Conservation (phyloP, 2,797 vertebrate species). For the Ctenosaura bakeri region DNA sequence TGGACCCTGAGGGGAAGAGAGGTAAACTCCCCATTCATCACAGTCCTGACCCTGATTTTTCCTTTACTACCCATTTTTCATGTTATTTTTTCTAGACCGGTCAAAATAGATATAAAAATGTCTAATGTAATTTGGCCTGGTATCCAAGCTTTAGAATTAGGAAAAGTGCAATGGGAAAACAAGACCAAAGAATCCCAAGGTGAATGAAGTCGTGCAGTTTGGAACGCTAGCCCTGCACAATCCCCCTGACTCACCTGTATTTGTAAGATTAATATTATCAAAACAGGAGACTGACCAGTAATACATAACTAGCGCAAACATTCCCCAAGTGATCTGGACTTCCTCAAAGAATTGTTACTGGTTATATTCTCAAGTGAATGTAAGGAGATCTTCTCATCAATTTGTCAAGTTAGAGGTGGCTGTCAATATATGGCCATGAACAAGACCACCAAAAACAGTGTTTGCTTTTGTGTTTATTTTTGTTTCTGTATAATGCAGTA, state of each 20-base stretch:
- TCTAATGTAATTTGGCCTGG: neutral
- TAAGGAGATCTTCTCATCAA: neutral
- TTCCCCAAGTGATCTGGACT: neutral
- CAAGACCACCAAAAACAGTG: neutral
- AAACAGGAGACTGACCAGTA: neutral
- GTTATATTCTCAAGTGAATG: neutral
- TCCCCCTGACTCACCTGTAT: neutral
- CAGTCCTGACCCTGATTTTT: neutral
- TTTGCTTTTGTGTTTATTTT: no score
- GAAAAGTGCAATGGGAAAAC: neutral
- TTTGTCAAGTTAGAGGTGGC: neutral
- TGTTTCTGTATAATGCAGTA: neutral
- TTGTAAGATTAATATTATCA: neutral
- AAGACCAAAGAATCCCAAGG: no score
- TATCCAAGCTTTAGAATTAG: neutral
- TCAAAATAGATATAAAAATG: neutral
- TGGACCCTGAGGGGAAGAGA: neutral
- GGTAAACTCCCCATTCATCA: neutral
- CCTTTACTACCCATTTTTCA: neutral
- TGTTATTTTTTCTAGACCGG: neutral
- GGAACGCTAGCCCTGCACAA: neutral
- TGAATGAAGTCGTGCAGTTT: no score
- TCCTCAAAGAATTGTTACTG: neutral
- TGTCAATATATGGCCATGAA: neutral
- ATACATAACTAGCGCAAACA: neutral